Conservation (phyloP, 2,797 vertebrate genomes). For the Cottoperca gobio region DNA sequence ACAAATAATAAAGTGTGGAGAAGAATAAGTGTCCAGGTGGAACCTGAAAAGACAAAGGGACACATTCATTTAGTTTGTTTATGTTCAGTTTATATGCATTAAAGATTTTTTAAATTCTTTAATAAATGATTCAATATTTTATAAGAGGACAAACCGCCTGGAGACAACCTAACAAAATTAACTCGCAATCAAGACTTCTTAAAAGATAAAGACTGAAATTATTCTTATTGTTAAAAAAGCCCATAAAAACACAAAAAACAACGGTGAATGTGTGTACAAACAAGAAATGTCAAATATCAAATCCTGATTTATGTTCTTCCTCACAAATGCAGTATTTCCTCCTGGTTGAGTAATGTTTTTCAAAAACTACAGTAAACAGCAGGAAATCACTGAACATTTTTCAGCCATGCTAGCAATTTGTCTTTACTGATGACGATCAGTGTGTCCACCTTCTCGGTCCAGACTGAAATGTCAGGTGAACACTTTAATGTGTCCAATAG, state of each 20-base stretch:
- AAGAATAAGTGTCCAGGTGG: conserved; percentile 20
- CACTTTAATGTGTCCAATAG: too few relatives aligned
- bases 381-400: too few relatives aligned
- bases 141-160: not conserved
- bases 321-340: not conserved
- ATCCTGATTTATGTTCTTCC: not conserved
- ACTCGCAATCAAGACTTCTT: not conserved
- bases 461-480: not conserved
- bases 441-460: not conserved
- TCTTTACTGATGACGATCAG: too few relatives aligned
- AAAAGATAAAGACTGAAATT: not conserved
- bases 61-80: not conserved
- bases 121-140: not conserved
- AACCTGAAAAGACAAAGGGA: conserved; percentile 41
- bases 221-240: not conserved
- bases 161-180: too few relatives aligned
- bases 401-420: too few relatives aligned
- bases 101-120: not conserved
- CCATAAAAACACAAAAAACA: not conserved
- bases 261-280: not conserved
- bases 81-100: not conserved
- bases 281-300: not conserved
- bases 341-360: too few relatives aligned
- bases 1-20: conserved; percentile 28
- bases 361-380: too few relatives aligned